Conservation (phyloP, 2,113 vertebrate species). For the Triplophysa tibetana region DNA sequence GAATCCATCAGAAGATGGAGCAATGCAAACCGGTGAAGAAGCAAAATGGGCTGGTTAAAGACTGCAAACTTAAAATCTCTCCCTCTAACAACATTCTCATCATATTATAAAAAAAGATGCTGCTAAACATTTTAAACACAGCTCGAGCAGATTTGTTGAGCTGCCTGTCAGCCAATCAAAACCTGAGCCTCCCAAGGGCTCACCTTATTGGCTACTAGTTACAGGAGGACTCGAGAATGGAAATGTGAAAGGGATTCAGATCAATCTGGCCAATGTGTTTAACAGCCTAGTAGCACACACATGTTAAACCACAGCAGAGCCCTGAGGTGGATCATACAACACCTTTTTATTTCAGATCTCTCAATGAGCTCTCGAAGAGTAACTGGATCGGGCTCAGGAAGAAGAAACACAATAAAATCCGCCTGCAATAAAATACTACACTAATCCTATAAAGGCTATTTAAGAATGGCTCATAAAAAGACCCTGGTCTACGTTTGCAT, state of each 20-base stretch:
- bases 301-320: conserved; percentile 22
- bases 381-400: conserved; percentile 28
- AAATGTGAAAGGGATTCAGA: conserved; percentile 47
- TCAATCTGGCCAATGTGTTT: conserved; percentile 48
- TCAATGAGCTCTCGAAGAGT: conserved; percentile 44
- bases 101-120: conserved; percentile 40
- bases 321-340: conserved; percentile 40
- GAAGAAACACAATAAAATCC: conserved; percentile 28
- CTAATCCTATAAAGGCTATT: conserved; percentile 42
- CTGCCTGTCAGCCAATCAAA: conserved; percentile 61
- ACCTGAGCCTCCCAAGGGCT: conserved; percentile 67
- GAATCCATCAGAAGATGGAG: conserved; percentile 59
- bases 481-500: neutral
- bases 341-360: conserved; percentile 36
- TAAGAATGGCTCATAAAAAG: conserved; percentile 40
- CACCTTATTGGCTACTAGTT: conserved; percentile 65
- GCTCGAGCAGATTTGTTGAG: conserved; percentile 60
- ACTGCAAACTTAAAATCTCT: neutral
- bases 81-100: neutral
- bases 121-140: conserved; percentile 59
- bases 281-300: conserved; percentile 36
- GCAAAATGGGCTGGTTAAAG: neutral
- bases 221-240: conserved; percentile 23
- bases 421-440: conserved; percentile 20
- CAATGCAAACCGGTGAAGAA: neutral